phyloP scores from a whole-genome alignment of 2,888 invertebrate species.

The Harmothoe impar region DNA sequence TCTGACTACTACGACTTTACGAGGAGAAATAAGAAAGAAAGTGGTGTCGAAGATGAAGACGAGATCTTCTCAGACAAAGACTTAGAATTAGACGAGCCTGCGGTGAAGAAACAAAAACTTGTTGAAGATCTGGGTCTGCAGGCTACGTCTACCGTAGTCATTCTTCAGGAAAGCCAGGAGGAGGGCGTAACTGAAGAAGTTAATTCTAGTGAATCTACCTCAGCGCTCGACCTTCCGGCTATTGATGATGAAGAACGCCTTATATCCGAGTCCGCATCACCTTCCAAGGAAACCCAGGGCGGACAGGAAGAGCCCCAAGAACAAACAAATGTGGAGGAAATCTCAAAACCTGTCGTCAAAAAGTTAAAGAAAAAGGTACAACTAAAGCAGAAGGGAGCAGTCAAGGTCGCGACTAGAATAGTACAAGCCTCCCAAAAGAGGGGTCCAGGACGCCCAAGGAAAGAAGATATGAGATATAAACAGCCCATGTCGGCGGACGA shows the following conservation, averaged over 20 bases:
- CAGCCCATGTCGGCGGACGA: not conserved
- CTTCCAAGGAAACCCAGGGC: not conserved
- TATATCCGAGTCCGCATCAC: not conserved
- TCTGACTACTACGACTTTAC: slow-evolving; percentile 50
- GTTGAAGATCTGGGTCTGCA: not conserved
- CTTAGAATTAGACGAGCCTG: not conserved
- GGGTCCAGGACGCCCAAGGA: slow-evolving; percentile 42
- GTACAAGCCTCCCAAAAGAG: slow-evolving; percentile 12
- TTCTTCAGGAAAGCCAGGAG: not conserved
- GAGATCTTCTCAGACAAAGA: not conserved
- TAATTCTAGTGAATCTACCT: not conserved
- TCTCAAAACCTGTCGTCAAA: too few relatives aligned
- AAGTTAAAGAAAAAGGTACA: not conserved
- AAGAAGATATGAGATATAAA: not conserved
- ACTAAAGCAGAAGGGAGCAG: not conserved
- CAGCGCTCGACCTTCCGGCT: not conserved
- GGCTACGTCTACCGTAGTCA: not conserved
- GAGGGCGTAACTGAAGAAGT: not conserved
- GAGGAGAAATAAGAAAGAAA: not conserved
- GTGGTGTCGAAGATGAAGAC: not conserved
- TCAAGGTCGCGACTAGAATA: not conserved
- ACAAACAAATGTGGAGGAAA: too few relatives aligned
- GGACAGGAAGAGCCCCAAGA: too few relatives aligned
- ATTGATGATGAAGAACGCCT: not conserved
- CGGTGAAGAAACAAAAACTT: not conserved